phyloP scores from a whole-genome alignment of 2,797 vertebrate species.

The Cirrhinus molitorella region DNA sequence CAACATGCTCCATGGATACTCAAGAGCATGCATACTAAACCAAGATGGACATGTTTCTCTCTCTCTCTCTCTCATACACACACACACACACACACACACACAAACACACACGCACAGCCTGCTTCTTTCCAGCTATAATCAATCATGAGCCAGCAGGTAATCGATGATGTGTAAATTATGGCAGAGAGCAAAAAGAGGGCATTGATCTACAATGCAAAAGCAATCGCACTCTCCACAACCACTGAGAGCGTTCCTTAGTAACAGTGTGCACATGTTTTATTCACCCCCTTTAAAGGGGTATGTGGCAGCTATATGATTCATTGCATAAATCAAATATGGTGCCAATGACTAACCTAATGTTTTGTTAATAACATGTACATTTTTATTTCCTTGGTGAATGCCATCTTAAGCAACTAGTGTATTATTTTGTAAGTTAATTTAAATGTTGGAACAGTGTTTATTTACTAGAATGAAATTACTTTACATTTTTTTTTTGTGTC shows the following conservation, averaged over 20 bases:
- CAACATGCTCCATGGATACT: too few relatives aligned
- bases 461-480: slow-evolving; percentile 79
- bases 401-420: background rate
- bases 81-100: slow-evolving; percentile 70
- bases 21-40: too few relatives aligned
- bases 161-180: slow-evolving; percentile 80
- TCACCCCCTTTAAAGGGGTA: slow-evolving; percentile 21
- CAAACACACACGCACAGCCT: slow-evolving; percentile 73
- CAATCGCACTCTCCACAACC: slow-evolving; percentile 56
- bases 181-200: slow-evolving; percentile 67
- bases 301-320: background rate
- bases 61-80: too few relatives aligned
- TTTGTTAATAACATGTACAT: background rate
- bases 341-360: background rate
- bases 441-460: slow-evolving; percentile 76
- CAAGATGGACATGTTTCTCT: too few relatives aligned
- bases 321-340: background rate
- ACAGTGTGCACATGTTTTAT: background rate
- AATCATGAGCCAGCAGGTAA: slow-evolving; percentile 78
- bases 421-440: background rate
- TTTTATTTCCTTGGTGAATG: background rate
- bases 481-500: background rate
- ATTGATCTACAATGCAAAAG: slow-evolving; percentile 77
- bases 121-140: slow-evolving; percentile 70
- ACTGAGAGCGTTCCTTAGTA: background rate